Base-by-base conservation (phyloP, 2,797 vertebrate genomes). In the Brachyalestes nurse region DNA sequence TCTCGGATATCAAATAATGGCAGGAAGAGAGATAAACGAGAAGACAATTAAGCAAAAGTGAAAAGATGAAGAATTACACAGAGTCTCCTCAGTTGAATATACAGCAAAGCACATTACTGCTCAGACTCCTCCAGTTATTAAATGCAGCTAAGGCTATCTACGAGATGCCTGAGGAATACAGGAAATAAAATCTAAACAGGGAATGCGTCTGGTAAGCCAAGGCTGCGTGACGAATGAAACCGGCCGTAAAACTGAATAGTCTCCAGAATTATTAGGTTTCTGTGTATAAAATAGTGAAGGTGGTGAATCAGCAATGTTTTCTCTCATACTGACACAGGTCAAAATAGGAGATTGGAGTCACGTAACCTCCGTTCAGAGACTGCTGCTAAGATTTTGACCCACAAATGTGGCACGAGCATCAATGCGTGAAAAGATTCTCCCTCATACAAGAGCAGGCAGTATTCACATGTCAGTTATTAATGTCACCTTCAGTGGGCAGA, bases 401-500 rank as follows among this genome's bases (percentile, higher is more conserved):
- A 6, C 19, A 40, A 34, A 64, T 12, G 58, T 71, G 19, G 49
- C 55, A 72, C 57, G 51, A 57, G 70, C 13, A 42, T 65, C 49
- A 64, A 16, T 23, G 42, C 28, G 45, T 19, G 72, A 42, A 74
- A 23, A 45, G 72, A 42, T 60, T 45, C 13, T 0, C 17, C 72
- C 53, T 25, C 13, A 10, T 19, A 42, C 10, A 45, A 45, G n/a
- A 9, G 5, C n/a, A 45, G 72, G 38, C 19, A 12, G 13, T 45
- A 25, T 70, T 70, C 67, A 16, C 66, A 5, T 49, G 34, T 74
- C 55, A 60, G 55, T 45, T 74, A 74, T 45, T 58, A 74, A 74
- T 16, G 72, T 74, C 55, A 74, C 72, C 72, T 74, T 60, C 28
- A 4, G 72, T 42, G 72, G n/a, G n/a, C 19, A 21, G n/a, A 9